Evolutionary conservation across 2,888 invertebrate genomes (phyloP), one percentile per base, ranked within the genome.

Genomic region (Stenichneumon culpator): DNA sequence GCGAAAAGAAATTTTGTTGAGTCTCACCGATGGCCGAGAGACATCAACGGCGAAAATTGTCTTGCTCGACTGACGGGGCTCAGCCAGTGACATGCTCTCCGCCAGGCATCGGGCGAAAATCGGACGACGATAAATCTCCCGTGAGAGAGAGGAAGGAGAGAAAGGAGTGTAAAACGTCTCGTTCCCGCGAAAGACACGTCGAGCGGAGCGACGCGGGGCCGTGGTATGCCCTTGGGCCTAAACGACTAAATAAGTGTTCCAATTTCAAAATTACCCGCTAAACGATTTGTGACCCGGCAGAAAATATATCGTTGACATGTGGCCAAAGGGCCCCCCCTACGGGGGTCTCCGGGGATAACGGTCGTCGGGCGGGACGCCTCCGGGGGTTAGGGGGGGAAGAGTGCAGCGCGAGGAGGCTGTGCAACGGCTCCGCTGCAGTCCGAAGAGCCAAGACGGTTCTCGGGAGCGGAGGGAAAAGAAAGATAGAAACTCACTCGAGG

Each of bases 241-340:
- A 93, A 93, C 92, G 93, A 93, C 93, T 93, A 93, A 93, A 93
- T 93, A 93, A 93, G 94, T 93, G 93, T 93, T 94, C 93, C 93
- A 93, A 93, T 93, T 94, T 93, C 93, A 92, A 92, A 93, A 93
- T 93, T 92, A 91, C 92, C 91, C 93, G 92, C 93, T 93, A 93
- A 93, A 92, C 93, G 93, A 93, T 93, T 93, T 93, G 93, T 93
- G 90, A 92, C 92, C 92, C 90, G 90, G 90, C 91, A 91, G 93
- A 93, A 93, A 93, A 93, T 93, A 93, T 93, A 93, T 93, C 92
- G 93, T 92, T 92, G 93, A 93, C 93, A 93, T 93, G 93, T 90
- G 91, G 90, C 89, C 88, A 87, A 89, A 90, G 88, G 79, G 85
- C 86, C 84, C 65, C 79, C 85, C 84, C 82, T 80, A 63, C 72